phyloP scores from a whole-genome alignment of 1,140 invertebrate genomes.

The Drosophila bocki region DNA sequence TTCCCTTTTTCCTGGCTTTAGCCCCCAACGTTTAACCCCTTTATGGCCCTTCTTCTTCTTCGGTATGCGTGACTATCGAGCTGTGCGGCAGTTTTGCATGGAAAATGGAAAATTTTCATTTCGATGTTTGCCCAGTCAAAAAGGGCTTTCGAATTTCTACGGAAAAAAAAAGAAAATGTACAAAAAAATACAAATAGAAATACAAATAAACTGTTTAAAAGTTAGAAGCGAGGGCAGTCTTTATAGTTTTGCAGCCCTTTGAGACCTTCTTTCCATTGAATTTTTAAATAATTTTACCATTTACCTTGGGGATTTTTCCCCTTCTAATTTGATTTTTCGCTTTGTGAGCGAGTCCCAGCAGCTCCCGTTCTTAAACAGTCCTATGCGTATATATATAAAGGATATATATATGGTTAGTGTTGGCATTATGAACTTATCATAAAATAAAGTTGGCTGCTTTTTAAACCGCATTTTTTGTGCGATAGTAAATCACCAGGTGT shows the following conservation, averaged over 20 bases:
- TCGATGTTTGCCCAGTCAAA: conserved; percentile 68
- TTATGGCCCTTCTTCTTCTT: conserved; percentile 7
- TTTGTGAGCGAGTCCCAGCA: conserved; percentile 16
- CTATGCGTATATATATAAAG: background rate
- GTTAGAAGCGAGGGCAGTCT: background rate
- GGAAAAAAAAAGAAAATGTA: background rate
- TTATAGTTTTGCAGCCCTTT: background rate
- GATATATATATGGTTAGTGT: conserved; percentile 3
- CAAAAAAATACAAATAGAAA: conserved; percentile 1
- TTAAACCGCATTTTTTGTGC: conserved; percentile 75
- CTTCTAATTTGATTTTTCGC: conserved; percentile 48
- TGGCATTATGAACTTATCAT: conserved; percentile 77
- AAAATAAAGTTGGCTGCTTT: conserved; percentile 77
- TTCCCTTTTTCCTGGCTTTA: background rate
- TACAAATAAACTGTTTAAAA: background rate
- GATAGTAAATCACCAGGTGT: conserved; percentile 72
- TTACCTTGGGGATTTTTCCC: conserved; percentile 15
- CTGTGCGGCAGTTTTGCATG: conserved; percentile 79
- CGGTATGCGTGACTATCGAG: conserved; percentile 79
- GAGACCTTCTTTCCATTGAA: conserved; percentile 44
- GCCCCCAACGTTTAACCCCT: conserved; percentile 8
- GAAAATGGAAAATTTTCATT: conserved; percentile 80
- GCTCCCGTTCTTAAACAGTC: conserved; percentile 18
- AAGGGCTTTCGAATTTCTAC: background rate
- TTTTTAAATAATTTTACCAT: conserved; percentile 50